A percentile compares a stretch with the other conserved stretches of the same genome.
These are phyloP conservation scores for Danio jaintianensis DNA, from an alignment of 2,797 vertebrate species.

Conservation along the genomic window DNA sequence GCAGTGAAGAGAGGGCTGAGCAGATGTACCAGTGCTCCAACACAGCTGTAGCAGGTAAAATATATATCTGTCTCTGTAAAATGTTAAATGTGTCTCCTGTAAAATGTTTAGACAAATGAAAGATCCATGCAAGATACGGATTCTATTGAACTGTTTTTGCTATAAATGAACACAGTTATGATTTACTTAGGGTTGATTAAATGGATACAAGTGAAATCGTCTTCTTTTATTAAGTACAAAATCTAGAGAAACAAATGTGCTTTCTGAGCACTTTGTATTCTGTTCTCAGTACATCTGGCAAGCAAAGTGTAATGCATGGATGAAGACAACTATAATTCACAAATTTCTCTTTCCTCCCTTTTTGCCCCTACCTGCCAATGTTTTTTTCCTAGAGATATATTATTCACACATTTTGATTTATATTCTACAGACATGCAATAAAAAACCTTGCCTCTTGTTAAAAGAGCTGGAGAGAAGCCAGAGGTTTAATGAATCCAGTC, in stretches of 20 bases:
- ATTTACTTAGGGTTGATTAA: neutral
- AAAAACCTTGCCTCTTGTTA: slow-evolving; percentile 95
- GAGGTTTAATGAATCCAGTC: slow-evolving; percentile 99
- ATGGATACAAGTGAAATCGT: slow-evolving; percentile 2
- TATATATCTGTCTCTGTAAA: neutral
- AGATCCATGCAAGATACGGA: neutral
- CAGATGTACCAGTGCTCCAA: slow-evolving; percentile 82
- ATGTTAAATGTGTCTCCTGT: neutral
- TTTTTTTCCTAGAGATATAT: slow-evolving; percentile 90
- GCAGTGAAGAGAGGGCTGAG: slow-evolving; percentile 80
- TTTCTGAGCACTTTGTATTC: slow-evolving; percentile 76
- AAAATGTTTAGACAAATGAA: neutral
- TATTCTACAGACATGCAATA: slow-evolving; percentile 98
- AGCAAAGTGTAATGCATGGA: slow-evolving; percentile 81
- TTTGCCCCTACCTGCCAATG: slow-evolving; percentile 78
- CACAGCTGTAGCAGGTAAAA: slow-evolving; percentile 86
- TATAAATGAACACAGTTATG: neutral
- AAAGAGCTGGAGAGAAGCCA: slow-evolving; percentile 97
- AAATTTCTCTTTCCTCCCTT: slow-evolving; percentile 78
- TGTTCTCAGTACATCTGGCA: slow-evolving; percentile 81
- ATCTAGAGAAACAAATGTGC: slow-evolving; percentile 64
- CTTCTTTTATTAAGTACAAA: slow-evolving; percentile 18
- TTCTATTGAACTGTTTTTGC: neutral
- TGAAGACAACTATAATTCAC: slow-evolving; percentile 86
- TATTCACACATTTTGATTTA: slow-evolving; percentile 99